A percentile compares a stretch with the other conserved stretches of the same genome.
These are phyloP conservation scores for Eubucco bourcierii DNA, from an alignment of 2,113 vertebrate genomes.

Conservation along the genomic window DNA sequence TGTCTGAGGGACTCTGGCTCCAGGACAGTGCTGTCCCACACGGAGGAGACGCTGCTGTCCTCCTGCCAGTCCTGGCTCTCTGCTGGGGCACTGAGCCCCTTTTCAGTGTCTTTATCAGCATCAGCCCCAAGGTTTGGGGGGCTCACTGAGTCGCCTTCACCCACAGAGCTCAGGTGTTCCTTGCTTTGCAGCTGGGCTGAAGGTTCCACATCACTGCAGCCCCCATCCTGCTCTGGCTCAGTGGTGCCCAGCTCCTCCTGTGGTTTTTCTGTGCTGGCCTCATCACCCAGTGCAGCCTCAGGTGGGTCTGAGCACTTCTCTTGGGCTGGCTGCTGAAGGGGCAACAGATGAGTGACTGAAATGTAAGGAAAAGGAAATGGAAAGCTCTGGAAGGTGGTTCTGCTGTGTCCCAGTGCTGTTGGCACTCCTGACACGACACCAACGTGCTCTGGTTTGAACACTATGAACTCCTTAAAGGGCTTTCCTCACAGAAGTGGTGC, in stretches of 20 bases:
- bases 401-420: too few species aligned
- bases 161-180: fast-evolving
- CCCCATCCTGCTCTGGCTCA: background rate
- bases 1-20: background rate
- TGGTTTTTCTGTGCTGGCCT: fast-evolving
- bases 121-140: background rate
- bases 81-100: background rate
- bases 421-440: too few species aligned
- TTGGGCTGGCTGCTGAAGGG: background rate
- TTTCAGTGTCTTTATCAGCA: fast-evolving
- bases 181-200: background rate
- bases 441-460: fast-evolving
- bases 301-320: fast-evolving
- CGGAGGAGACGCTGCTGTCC: background rate
- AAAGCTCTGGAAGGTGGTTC: background rate
- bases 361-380: fast-evolving
- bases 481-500: background rate
- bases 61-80: background rate
- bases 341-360: fast-evolving
- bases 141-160: fast-evolving
- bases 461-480: fast-evolving
- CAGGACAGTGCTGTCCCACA: conserved; percentile 59
- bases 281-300: fast-evolving
- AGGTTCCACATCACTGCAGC: background rate
- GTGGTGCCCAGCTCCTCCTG: background rate